Evolutionary conservation across 2,113 vertebrate species (phyloP).

Genomic region (Chamaea fasciata): DNA sequence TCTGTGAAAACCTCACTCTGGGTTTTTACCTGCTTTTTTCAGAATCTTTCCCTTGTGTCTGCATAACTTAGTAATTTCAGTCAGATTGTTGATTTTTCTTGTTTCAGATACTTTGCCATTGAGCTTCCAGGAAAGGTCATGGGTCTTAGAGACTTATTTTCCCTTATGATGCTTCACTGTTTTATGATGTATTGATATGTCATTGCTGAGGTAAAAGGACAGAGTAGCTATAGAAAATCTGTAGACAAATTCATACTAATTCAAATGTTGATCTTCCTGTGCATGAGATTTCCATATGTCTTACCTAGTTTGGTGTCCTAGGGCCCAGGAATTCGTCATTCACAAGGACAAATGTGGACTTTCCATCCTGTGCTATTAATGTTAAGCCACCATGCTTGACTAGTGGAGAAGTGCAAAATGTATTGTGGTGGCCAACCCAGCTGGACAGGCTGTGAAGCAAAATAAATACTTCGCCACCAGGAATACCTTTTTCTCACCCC

Average conservation of each 20-base stretch:
- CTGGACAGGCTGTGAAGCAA: not conserved
- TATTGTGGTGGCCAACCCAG: not conserved
- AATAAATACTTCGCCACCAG: not conserved
- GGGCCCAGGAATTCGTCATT: constrained; percentile 16
- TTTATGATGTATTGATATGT: not conserved
- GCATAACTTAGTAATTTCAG: not conserved
- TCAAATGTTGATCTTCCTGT: constrained; percentile 13
- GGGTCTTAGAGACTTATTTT: not conserved
- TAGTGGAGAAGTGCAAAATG: not conserved
- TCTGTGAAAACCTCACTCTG: constrained; percentile 57
- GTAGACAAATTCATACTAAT: not conserved
- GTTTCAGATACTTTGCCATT: not conserved
- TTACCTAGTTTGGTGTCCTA: not conserved
- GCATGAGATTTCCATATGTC: not conserved
- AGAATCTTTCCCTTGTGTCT: constrained; percentile 34
- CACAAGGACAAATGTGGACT: constrained; percentile 11
- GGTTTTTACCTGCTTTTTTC: not conserved
- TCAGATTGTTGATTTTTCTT: constrained; percentile 1
- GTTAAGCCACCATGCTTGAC: constrained; percentile 20
- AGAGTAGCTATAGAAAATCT: not conserved
- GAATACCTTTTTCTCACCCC: not conserved
- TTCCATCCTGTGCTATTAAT: constrained; percentile 3
- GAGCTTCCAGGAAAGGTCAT: constrained; percentile 38
- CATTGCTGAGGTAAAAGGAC: not conserved
- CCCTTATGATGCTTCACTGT: not conserved